Evolutionary conservation across 2,888 invertebrate species (phyloP), one percentile per base, ranked within the genome.

Genomic region (Clusia tigrina): DNA sequence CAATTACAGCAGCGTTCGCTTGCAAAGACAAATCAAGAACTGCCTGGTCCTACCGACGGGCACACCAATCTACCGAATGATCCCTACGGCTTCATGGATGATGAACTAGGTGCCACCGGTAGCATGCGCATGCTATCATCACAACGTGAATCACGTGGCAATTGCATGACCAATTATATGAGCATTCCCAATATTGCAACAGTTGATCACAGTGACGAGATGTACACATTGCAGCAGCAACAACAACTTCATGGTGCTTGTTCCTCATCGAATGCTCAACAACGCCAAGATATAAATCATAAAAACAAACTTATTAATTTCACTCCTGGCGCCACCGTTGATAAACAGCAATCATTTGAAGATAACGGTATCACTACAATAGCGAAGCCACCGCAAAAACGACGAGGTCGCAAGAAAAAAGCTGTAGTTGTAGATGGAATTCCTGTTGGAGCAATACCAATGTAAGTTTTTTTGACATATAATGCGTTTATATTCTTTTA

Each of bases 391-490:
- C 52, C 64, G 5, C 93, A 92, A 64, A 94, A 94, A 84, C 93
- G 94, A 82, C 85, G 94, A 17, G 94, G 94, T 22, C 86, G 94
- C 61, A 94, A 94, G 88, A 94, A 94, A 87, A 95, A 95, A 83
- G 85, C 89, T 62, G 48, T 67, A 2, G 63, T 63, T 1, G 20
- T 46, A 2, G 71, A 20, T 20, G 22, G 22, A 20, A 48, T 18
- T 18, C n/a, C n/a, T 2, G 15, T 32, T 6, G 32, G 32, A 6
- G 60, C 32, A 6, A 55, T 60, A 42, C 32, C 52, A 2, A 61
- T 38, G 61, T 61, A 38, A 61, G 61, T 42, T 9, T 12, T 32
- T 32, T 32, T n/a, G n/a, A n/a, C n/a, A n/a, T n/a, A n/a, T n/a
- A n/a, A n/a, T n/a, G n/a, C n/a, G n/a, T n/a, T n/a, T n/a, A n/a